phyloP scores from a whole-genome alignment of 1,140 invertebrate species.

The Drosophila varians region DNA sequence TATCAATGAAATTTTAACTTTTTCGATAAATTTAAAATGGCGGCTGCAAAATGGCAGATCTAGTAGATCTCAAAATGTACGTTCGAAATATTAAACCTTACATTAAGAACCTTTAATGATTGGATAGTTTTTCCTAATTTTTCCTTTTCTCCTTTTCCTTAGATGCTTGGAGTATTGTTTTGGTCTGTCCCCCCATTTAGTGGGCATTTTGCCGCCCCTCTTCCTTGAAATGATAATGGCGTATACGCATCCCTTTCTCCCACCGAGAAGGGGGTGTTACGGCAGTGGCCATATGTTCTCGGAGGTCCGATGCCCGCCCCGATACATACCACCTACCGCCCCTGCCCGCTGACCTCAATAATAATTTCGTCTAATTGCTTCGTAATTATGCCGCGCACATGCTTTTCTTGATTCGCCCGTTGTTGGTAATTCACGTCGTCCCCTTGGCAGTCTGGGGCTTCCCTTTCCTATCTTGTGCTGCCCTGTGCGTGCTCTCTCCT shows the following conservation, averaged over 20 bases:
- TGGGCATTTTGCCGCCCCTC: conserved; percentile 35
- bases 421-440: conserved; percentile 66
- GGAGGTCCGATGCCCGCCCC: conserved; percentile 12
- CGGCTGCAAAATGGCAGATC: no score
- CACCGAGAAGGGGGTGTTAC: not conserved
- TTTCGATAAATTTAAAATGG: no score
- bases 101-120: not conserved
- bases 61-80: no score
- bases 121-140: conserved; percentile 11
- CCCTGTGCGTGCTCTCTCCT: conserved; percentile 23
- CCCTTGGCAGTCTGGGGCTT: not conserved
- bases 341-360: conserved; percentile 63
- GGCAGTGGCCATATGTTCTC: conserved; percentile 61
- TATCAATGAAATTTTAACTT: no score
- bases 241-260: conserved; percentile 63
- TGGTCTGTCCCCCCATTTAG: conserved; percentile 35
- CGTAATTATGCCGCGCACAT: conserved; percentile 80
- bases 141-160: conserved; percentile 7
- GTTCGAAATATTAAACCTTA: no score
- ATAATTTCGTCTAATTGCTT: conserved; percentile 82
- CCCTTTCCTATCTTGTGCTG: conserved; percentile 18
- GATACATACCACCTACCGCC: conserved; percentile 1
- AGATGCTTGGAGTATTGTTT: conserved; percentile 6
- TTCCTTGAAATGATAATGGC: conserved; percentile 68
- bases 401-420: conserved; percentile 73